Conservation (phyloP, 2,113 vertebrate genomes). For the Hydrolagus affinis region DNA sequence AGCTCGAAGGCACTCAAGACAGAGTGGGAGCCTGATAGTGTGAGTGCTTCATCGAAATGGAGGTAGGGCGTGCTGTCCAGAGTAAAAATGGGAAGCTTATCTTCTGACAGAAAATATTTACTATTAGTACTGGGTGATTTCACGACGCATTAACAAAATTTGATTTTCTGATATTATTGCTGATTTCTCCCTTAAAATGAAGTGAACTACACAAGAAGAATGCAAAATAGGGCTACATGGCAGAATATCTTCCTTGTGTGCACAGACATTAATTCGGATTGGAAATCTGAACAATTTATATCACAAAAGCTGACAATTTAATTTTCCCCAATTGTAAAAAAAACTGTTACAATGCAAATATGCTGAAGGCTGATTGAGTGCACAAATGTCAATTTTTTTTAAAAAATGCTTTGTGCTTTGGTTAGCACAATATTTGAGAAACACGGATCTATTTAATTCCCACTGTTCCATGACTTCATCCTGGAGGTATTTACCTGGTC, state of each 20-base stretch:
- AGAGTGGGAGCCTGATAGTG: too few species aligned
- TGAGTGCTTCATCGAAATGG: neutral
- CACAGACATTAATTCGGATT: neutral
- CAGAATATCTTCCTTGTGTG: neutral
- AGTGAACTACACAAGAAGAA: neutral
- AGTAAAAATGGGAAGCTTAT: neutral
- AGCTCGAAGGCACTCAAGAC: neutral
- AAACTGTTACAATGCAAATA: neutral
- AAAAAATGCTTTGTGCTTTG: neutral
- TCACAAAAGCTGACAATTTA: neutral
- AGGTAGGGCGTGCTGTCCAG: neutral
- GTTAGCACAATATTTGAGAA: neutral
- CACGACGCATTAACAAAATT: too few species aligned
- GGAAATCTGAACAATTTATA: neutral
- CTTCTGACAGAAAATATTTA: neutral
- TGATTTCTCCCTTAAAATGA: neutral
- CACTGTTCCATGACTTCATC: neutral
- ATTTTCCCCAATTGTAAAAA: neutral
- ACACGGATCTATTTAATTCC: neutral
- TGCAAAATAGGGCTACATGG: neutral
- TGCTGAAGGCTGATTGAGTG: neutral
- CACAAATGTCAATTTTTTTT: neutral
- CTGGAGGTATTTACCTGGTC: neutral
- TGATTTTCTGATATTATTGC: neutral
- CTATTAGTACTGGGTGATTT: neutral